These are phyloP conservation scores for Drosophila nigromelanica DNA, from an alignment of 1,140 invertebrate species.

Conservation along the genomic window DNA sequence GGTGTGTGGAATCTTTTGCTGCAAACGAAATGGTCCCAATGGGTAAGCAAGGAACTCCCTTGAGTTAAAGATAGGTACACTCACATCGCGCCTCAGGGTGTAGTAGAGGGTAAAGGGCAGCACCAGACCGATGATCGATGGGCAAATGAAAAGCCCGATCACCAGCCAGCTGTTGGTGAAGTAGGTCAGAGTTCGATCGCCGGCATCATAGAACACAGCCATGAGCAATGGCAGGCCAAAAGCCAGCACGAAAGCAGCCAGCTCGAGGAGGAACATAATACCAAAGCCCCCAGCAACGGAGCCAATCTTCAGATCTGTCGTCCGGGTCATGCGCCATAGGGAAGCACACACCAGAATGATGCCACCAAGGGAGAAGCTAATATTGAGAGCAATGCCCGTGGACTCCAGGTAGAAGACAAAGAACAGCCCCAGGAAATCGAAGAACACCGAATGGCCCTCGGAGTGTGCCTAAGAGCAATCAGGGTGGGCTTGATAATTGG, in stretches of 20 bases:
- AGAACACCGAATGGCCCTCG: constrained; percentile 88
- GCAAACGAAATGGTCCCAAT: not conserved
- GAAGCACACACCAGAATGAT: constrained; percentile 82
- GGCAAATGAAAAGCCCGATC: constrained; percentile 86
- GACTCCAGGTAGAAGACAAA: constrained; percentile 88
- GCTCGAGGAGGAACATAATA: constrained; percentile 57
- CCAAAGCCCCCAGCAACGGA: constrained; percentile 54
- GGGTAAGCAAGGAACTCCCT: too few relatives aligned
- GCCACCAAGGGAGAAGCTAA: constrained; percentile 84
- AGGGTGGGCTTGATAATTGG: constrained; percentile 86
- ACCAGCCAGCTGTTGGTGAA: constrained; percentile 87
- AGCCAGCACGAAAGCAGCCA: constrained; percentile 74
- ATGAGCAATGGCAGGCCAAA: constrained; percentile 85
- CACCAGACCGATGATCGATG: constrained; percentile 83
- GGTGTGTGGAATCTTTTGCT: constrained; percentile 56
- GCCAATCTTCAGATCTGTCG: constrained; percentile 32
- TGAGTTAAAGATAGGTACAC: not conserved
- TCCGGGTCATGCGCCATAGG: constrained; percentile 61
- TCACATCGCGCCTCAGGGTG: constrained; percentile 85
- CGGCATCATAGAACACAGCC: constrained; percentile 83
- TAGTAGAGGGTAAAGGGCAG: constrained; percentile 54
- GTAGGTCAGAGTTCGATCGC: constrained; percentile 88
- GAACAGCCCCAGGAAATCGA: constrained; percentile 91
- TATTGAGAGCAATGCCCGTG: constrained; percentile 86
- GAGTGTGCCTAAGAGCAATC: constrained; percentile 61